Evolutionary conservation across 2,797 vertebrate genomes (phyloP).

Genomic region (Spheniscus humboldti): DNA sequence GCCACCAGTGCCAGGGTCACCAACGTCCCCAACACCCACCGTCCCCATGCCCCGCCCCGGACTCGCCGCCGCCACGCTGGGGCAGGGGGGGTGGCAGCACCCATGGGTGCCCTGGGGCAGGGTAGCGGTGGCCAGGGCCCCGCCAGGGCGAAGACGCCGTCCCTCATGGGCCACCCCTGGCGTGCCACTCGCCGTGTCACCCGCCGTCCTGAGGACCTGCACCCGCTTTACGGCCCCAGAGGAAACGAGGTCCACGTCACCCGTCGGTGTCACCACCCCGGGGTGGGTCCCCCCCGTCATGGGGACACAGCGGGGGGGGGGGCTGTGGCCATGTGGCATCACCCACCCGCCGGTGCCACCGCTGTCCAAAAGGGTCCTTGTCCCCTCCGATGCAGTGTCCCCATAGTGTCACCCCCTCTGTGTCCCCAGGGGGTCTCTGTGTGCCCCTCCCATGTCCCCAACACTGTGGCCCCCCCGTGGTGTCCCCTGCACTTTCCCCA

Average conservation of each 20-base stretch:
- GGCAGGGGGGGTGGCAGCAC: background rate
- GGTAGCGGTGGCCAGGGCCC: background rate
- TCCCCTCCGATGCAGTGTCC: background rate
- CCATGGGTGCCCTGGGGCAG: background rate
- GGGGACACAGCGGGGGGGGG: background rate
- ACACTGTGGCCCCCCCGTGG: fast-evolving
- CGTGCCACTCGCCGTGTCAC: background rate
- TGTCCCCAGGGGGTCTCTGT: background rate
- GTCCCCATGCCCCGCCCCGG: background rate
- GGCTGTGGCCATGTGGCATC: background rate
- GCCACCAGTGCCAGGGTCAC: background rate
- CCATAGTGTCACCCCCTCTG: background rate
- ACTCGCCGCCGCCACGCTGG: background rate
- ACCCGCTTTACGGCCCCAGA: background rate
- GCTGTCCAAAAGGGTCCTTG: background rate
- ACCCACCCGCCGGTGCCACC: background rate
- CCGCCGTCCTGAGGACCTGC: background rate
- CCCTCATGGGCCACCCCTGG: background rate
- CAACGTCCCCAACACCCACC: background rate
- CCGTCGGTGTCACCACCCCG: background rate
- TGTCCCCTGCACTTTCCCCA: background rate
- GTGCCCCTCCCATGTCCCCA: background rate
- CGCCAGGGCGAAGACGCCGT: background rate
- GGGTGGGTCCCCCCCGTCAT: background rate
- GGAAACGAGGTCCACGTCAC: background rate